Percentiles rank a stretch among this genome's conserved stretches.
These are phyloP conservation scores for Phlogophora meticulosa DNA, from an alignment of 2,888 invertebrate genomes.

Conservation along the genomic window DNA sequence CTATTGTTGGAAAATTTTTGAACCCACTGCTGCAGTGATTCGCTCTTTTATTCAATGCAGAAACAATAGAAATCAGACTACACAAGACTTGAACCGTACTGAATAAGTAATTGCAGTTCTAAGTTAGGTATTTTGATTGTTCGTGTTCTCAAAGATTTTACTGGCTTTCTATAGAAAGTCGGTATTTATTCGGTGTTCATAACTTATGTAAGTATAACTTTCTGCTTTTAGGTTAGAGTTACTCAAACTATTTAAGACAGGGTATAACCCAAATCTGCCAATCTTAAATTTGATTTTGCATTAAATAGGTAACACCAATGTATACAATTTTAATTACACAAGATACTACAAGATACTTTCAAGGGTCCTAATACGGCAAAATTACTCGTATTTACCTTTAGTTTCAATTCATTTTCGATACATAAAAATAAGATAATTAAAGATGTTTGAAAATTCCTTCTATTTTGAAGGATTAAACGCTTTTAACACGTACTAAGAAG, in stretches of 20 bases:
- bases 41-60: constrained; percentile 48
- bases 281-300: too few species aligned
- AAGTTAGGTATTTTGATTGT: constrained; percentile 8
- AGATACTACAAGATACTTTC: too few species aligned
- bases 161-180: background rate
- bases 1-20: constrained; percentile 39
- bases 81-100: constrained; percentile 8
- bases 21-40: constrained; percentile 31
- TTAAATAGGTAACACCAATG: too few species aligned
- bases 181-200: background rate
- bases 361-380: too few species aligned
- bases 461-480: too few species aligned
- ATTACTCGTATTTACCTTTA: too few species aligned
- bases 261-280: too few species aligned
- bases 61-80: constrained; percentile 41
- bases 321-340: too few species aligned
- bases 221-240: background rate
- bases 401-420: too few species aligned
- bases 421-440: too few species aligned
- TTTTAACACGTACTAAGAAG: too few species aligned
- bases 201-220: constrained; percentile 9
- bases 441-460: too few species aligned
- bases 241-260: background rate
- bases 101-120: constrained; percentile 37
- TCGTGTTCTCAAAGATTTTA: constrained; percentile 7